Conservation (phyloP, 2,797 vertebrate genomes). For the Poecilia wingei region DNA sequence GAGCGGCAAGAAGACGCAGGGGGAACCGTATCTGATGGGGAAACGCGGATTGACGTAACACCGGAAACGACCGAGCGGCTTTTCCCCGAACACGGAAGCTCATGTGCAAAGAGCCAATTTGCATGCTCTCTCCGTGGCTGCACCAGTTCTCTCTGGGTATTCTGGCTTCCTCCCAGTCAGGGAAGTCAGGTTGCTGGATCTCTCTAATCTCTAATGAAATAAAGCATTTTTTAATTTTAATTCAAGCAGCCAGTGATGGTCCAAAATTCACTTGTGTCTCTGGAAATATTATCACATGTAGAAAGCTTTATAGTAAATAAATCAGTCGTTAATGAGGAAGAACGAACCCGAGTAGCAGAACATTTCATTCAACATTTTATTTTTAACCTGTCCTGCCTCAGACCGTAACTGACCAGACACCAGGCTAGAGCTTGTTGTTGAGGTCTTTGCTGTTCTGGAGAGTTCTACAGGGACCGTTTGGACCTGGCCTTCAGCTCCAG, state of each 20-base stretch:
- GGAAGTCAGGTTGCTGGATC: background rate
- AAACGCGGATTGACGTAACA: no score
- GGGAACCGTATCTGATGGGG: no score
- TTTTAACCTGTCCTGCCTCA: background rate
- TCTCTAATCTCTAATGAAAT: no score
- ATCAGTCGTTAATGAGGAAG: background rate
- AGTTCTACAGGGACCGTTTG: background rate
- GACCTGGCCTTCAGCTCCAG: background rate
- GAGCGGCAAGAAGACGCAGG: no score
- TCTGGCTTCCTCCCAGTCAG: background rate
- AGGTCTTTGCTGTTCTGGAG: background rate
- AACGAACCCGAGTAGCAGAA: background rate
- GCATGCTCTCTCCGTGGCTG: background rate
- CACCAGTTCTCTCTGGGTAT: background rate
- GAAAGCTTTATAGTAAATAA: background rate
- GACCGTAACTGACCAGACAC: background rate
- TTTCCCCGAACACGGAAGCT: no score
- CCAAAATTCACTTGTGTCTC: no score
- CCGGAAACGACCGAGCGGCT: no score
- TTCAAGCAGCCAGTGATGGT: background rate
- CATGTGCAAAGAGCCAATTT: no score
- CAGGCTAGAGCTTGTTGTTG: background rate
- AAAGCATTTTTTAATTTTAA: no score
- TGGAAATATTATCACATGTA: no score
- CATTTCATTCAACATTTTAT: background rate